Evolutionary conservation across 2,888 invertebrate genomes (phyloP), one percentile per base, ranked within the genome.

Genomic region (Epinotia ramella): DNA sequence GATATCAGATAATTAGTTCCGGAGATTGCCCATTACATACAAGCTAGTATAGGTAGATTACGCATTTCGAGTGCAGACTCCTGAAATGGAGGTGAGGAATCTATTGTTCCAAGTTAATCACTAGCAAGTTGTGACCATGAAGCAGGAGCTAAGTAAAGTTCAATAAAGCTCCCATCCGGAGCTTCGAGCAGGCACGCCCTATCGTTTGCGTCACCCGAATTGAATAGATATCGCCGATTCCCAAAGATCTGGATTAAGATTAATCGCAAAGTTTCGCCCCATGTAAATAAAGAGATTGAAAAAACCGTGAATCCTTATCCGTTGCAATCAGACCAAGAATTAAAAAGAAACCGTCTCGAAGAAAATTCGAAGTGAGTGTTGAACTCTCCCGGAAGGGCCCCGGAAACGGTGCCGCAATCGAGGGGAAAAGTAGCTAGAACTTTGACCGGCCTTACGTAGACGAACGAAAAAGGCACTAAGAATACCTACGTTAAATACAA

Each of bases 341-440:
- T 75, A 75, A 71, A 71, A 75, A 74, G 53, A 71, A 75, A 75
- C 70, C 59, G 28, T 66, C 75, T 70, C 59, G 18, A 49, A 74
- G 71, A 71, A 75, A 87, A 86, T 84, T 84, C 82, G 79, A 84
- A 87, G 81, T 80, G 83, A 86, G 85, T 84, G 84, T 84, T 81
- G 84, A 85, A 86, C 85, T 86, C 85, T 79, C 80, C 82, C 85
- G 86, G 86, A 84, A 85, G 84, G 85, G 84, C 79, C 79, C 82
- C 87, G 91, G 90, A 90, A 89, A 84, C 84, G 85, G 82, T 84
- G 83, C 86, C 86, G 89, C 89, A 89, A 88, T 89, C 85, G 89
- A 88, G 86, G 87, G 86, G 88, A 90, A 90, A 91, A 91, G 89
- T 90, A 87, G 84, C 86, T 73, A 82, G 82, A 83, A 86, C 89